These are phyloP conservation scores for Nothobranchius kuhntae DNA, from an alignment of 2,113 vertebrate species.

Conservation along the genomic window DNA sequence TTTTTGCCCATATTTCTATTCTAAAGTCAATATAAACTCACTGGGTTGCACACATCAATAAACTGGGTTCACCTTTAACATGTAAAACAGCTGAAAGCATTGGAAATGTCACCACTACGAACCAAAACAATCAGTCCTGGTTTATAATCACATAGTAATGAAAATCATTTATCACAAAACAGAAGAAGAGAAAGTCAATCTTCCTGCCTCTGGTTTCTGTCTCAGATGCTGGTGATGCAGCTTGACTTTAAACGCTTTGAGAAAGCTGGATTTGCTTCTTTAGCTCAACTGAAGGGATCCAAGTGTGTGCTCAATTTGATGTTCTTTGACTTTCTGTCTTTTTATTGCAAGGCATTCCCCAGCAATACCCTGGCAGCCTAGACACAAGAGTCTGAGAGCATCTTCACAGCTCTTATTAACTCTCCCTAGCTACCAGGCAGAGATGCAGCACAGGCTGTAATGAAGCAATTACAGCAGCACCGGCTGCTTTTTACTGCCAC, in stretches of 20 bases:
- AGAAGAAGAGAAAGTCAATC: conserved; percentile 31
- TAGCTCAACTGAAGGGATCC: conserved; percentile 22
- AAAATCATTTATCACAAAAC: conserved; percentile 29
- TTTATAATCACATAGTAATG: neutral
- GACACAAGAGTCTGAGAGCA: conserved; percentile 48
- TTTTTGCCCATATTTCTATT: too few relatives aligned
- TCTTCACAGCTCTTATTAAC: conserved; percentile 64
- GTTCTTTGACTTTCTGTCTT: conserved; percentile 61
- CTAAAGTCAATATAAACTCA: too few relatives aligned
- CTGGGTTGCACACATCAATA: too few relatives aligned
- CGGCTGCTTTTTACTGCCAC: conserved; percentile 19
- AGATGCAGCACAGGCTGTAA: conserved; percentile 56
- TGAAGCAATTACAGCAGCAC: conserved; percentile 59
- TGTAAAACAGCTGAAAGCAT: neutral
- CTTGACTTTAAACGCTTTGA: conserved; percentile 26
- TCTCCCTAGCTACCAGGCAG: conserved; percentile 62
- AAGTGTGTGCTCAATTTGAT: conserved; percentile 54
- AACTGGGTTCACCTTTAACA: neutral
- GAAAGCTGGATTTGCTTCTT: conserved; percentile 17
- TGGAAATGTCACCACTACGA: neutral
- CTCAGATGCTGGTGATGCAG: conserved; percentile 26
- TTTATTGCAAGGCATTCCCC: conserved; percentile 74
- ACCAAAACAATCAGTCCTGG: neutral
- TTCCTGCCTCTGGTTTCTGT: conserved; percentile 21
- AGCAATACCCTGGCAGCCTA: conserved; percentile 61